Conservation (phyloP, 2,797 vertebrate genomes). For the Acanthurus lineatus region DNA sequence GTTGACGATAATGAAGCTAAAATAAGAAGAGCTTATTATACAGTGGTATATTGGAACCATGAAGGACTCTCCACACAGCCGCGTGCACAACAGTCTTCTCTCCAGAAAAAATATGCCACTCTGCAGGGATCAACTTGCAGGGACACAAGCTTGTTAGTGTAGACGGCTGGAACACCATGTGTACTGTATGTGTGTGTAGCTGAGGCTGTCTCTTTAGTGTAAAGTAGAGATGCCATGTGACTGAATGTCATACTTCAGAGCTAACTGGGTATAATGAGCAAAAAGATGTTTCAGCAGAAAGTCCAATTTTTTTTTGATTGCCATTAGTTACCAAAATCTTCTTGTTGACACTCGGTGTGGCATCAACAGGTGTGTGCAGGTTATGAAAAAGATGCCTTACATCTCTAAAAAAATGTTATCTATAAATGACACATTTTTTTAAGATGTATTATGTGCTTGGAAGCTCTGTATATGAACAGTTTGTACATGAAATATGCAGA, state of each 20-base stretch:
- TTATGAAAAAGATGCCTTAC: background rate
- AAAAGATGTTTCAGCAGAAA: slow-evolving; percentile 48
- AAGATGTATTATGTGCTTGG: background rate
- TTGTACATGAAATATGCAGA: background rate
- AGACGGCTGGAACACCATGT: slow-evolving; percentile 35
- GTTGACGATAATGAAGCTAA: slow-evolving; percentile 73
- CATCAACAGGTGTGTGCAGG: slow-evolving; percentile 5
- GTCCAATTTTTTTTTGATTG: slow-evolving; percentile 38
- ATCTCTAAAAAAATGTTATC: background rate
- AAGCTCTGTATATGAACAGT: background rate
- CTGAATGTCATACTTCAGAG: slow-evolving; percentile 67
- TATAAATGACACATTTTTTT: background rate
- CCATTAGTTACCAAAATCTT: slow-evolving; percentile 1
- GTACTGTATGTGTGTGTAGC: slow-evolving; percentile 9
- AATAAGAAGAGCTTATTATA: slow-evolving; percentile 78
- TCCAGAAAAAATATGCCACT: slow-evolving; percentile 63
- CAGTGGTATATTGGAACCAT: slow-evolving; percentile 44
- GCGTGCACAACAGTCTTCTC: slow-evolving; percentile 57
- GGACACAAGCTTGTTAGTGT: slow-evolving; percentile 67
- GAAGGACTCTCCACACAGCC: slow-evolving; percentile 42
- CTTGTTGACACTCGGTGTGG: slow-evolving; percentile 20
- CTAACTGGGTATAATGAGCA: slow-evolving; percentile 71
- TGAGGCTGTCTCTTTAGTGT: slow-evolving; percentile 39
- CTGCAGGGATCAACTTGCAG: slow-evolving; percentile 52
- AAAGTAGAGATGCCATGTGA: slow-evolving; percentile 49